phyloP scores from a whole-genome alignment of 2,888 invertebrate species.

The Ornithoptera alexandrae region DNA sequence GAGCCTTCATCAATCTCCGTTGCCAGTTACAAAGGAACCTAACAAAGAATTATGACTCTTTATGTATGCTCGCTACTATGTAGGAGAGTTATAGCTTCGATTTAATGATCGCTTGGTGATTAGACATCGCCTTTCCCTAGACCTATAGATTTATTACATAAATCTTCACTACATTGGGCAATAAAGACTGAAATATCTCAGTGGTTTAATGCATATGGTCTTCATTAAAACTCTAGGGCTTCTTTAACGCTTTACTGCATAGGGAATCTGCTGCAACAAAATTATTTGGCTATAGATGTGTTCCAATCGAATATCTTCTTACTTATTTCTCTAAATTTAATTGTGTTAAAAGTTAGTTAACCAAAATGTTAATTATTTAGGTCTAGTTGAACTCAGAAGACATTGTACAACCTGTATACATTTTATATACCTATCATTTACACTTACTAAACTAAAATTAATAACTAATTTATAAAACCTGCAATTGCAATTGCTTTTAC shows the following conservation, averaged over 20 bases:
- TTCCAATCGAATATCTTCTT: not conserved
- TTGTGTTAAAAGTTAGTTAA: too few relatives aligned
- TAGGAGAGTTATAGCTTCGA: constrained; percentile 71
- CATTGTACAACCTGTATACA: too few relatives aligned
- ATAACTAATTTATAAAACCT: too few relatives aligned
- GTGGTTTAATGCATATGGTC: constrained; percentile 46
- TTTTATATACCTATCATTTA: too few relatives aligned
- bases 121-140: constrained; percentile 65
- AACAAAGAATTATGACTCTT: constrained; percentile 74
- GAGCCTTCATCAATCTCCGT: constrained; percentile 70
- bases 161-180: constrained; percentile 54
- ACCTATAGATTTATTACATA: constrained; percentile 68
- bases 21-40: constrained; percentile 66
- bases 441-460: too few relatives aligned
- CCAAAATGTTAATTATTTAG: too few relatives aligned
- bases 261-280: not conserved
- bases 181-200: constrained; percentile 56
- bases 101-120: constrained; percentile 73
- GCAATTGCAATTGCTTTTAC: too few relatives aligned
- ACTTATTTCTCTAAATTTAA: not conserved
- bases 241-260: constrained; percentile 1
- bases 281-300: not conserved
- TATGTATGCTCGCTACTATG: constrained; percentile 72
- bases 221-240: constrained; percentile 45
- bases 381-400: too few relatives aligned